Evolutionary conservation across 2,113 vertebrate genomes (phyloP), one percentile per base, ranked within the genome.

Genomic region (Rhinogobius similis): DNA sequence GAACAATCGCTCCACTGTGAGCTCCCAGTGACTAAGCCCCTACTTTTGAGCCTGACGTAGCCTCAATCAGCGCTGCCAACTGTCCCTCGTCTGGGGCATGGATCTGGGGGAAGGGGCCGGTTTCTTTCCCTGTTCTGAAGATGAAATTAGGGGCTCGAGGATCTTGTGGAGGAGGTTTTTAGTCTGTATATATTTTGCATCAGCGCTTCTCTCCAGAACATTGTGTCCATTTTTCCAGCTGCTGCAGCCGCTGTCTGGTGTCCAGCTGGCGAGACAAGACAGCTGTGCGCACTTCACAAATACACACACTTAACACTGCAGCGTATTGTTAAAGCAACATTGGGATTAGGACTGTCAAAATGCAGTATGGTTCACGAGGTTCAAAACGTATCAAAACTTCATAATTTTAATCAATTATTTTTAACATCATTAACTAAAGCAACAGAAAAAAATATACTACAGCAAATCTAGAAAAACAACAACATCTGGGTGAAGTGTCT

Each of bases 161-260:
- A 73, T 55, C 7, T 27, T 6, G 14, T 46, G 68, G 52, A 23
- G 55, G 73, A 81, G 70, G 68, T 72, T 39, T 78, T 46, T 2
- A 58, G 12, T 27, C 23, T 58, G 26, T 70, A 75, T 68, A 73
- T 65, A 48, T 78, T 83, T 55, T 68, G 68, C 82, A 63, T 68
- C 66, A 70, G 16, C 38, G 59, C 73, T 76, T 70, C 73, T 66
- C 75, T 75, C 66, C 36, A 82, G 87, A 87, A 91, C 87, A 91
- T 86, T 91, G 79, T 90, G 87, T 91, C 86, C 88, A 83, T 86
- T 88, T 88, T 85, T 88, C 82, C 88, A 88, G 87, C 86, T 87
- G 80, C 87, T 88, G 84, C 78, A 85, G 86, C 78, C 78, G 66
- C 73, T 83, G 86, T 86, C 87, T 85, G 80, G 62, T 75, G 82